Conservation (phyloP, 1,140 invertebrate species). For the Nasonia longicornis region DNA sequence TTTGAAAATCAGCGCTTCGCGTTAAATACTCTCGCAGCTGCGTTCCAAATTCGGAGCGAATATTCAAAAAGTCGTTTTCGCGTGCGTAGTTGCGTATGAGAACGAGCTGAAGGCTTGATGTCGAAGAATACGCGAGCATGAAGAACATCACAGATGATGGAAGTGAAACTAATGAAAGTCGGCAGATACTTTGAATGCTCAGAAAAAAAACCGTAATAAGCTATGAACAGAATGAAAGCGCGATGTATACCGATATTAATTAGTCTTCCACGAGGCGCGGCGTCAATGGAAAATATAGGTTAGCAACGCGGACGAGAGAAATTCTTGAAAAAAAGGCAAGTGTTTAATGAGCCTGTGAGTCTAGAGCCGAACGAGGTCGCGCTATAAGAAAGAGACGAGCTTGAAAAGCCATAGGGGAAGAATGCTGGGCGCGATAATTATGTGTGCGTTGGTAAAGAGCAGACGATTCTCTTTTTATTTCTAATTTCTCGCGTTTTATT, state of each 20-base stretch:
- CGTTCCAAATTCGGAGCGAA: too few relatives aligned
- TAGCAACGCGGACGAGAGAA: conserved; percentile 41
- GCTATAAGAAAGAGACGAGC: conserved; percentile 15
- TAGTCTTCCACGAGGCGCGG: conserved; percentile 40
- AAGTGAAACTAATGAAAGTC: neutral
- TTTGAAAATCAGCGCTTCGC: too few relatives aligned
- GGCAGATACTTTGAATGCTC: neutral
- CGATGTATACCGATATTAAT: conserved; percentile 37
- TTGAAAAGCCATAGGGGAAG: neutral
- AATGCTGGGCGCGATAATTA: conserved; percentile 1
- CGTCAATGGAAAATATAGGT: conserved; percentile 48
- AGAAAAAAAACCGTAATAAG: neutral
- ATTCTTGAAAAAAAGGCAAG: neutral
- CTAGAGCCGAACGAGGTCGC: conserved; percentile 28
- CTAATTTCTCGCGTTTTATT: neutral
- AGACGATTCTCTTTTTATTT: neutral
- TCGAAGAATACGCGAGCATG: too few relatives aligned
- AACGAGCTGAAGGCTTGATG: too few relatives aligned
- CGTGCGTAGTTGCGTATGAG: too few relatives aligned
- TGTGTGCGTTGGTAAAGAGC: neutral
- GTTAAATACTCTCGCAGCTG: too few relatives aligned
- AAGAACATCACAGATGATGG: neutral
- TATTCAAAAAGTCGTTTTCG: too few relatives aligned
- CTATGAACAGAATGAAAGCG: too few relatives aligned
- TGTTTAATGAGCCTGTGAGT: neutral